Conservation (phyloP, 1,140 invertebrate species). For the Drosophila guanche region DNA sequence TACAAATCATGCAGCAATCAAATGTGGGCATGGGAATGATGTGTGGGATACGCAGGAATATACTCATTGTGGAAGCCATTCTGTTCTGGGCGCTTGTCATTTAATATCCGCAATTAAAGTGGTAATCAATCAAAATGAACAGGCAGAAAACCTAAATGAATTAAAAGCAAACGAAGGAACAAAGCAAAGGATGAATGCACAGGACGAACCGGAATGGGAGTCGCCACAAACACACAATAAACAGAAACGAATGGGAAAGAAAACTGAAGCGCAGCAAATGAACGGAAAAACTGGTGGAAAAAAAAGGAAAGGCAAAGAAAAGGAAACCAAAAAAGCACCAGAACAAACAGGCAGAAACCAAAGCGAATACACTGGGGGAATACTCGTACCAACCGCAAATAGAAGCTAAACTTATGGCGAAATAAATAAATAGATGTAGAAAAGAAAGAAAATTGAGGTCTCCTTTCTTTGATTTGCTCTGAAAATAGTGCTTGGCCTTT, state of each 20-base stretch:
- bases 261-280: conserved; percentile 61
- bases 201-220: conserved; percentile 17
- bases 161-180: conserved; percentile 81
- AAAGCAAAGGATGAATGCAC: conserved; percentile 80
- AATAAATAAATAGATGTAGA: no score
- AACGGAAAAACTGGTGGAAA: conserved; percentile 31
- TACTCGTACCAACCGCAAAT: no score
- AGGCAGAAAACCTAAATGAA: conserved; percentile 77
- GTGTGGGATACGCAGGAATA: neutral
- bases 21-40: conserved; percentile 6
- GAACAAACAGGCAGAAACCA: conserved; percentile 25
- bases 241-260: conserved; percentile 47
- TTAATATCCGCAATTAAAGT: conserved; percentile 83
- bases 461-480: no score
- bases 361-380: neutral
- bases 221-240: conserved; percentile 37
- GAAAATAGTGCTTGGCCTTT: neutral
- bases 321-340: conserved; percentile 41
- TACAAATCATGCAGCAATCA: conserved; percentile 3
- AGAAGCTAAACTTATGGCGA: no score
- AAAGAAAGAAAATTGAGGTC: no score
- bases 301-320: conserved; percentile 24
- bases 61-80: conserved; percentile 41
- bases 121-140: conserved; percentile 82
- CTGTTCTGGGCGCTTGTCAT: conserved; percentile 68